These are phyloP conservation scores for Diogma glabrata DNA, from an alignment of 2,888 invertebrate species.

Conservation along the genomic window DNA sequence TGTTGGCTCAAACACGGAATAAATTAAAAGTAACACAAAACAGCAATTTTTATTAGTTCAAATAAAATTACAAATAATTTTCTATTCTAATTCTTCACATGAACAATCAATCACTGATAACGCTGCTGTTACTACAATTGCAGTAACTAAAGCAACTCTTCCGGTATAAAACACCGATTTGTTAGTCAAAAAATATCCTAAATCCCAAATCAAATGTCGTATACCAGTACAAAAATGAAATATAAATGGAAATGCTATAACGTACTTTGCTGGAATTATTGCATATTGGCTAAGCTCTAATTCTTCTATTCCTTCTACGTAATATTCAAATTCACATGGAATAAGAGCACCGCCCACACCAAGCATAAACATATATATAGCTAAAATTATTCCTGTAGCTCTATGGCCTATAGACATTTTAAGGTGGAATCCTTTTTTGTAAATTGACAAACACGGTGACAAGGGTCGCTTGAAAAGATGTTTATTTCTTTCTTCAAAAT, in stretches of 20 bases:
- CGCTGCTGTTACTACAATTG: too few species aligned
- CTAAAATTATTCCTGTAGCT: not conserved
- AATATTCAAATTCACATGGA: not conserved
- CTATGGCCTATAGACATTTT: not conserved
- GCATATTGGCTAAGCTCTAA: not conserved
- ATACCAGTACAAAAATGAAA: not conserved
- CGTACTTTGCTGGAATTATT: not conserved
- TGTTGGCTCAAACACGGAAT: too few species aligned
- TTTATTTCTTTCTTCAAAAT: not conserved
- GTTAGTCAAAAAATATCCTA: not conserved
- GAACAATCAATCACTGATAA: too few species aligned
- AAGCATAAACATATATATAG: not conserved
- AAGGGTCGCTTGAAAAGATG: not conserved
- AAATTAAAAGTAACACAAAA: too few species aligned
- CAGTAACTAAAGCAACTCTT: too few species aligned
- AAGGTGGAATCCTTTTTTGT: not conserved
- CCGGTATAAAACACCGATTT: not conserved
- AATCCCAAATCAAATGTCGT: conserved; percentile 2
- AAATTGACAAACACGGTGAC: not conserved
- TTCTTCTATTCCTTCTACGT: not conserved
- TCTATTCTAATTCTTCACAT: too few species aligned
- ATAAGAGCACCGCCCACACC: not conserved
- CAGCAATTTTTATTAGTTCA: too few species aligned
- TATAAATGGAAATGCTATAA: not conserved
- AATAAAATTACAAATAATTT: too few species aligned